Evolutionary conservation across 2,888 invertebrate species (phyloP).

Genomic region (Lymantria monacha): DNA sequence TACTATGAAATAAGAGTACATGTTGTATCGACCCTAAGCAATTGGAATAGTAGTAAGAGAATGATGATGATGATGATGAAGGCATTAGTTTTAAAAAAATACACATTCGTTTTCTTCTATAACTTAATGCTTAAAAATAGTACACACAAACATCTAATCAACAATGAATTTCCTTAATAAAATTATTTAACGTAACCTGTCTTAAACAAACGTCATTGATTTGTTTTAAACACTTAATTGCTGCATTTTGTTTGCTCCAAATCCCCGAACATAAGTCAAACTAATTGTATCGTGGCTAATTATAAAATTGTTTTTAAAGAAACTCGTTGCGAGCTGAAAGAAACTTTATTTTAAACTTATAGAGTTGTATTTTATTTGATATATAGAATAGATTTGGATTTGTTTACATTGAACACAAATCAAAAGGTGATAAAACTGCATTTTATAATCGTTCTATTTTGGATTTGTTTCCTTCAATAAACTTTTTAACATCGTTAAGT

Average conservation of each 20-base stretch:
- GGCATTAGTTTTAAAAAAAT: too few relatives aligned
- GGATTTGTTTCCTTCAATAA: constrained; percentile 67
- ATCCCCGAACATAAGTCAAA: constrained; percentile 28
- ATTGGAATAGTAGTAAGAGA: too few relatives aligned
- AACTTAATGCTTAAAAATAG: too few relatives aligned
- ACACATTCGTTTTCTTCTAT: too few relatives aligned
- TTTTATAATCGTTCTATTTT: constrained; percentile 67
- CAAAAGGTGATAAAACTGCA: constrained; percentile 64
- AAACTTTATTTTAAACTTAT: accelerated
- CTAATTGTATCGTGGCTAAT: constrained; percentile 37
- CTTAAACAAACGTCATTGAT: constrained; percentile 10
- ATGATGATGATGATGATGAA: too few relatives aligned
- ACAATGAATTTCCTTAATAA: background rate
- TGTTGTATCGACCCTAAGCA: too few relatives aligned
- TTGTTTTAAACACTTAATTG: background rate
- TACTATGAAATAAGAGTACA: too few relatives aligned
- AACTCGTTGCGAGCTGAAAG: background rate
- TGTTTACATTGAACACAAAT: constrained; percentile 62
- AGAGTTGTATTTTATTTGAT: background rate
- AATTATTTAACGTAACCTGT: constrained; percentile 2
- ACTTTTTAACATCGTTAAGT: constrained; percentile 53
- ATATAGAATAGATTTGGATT: constrained; percentile 8
- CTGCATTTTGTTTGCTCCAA: constrained; percentile 2
- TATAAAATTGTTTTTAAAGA: constrained; percentile 15
- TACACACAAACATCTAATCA: background rate